These are phyloP conservation scores for Camptogramma bilineatum DNA, from an alignment of 2,888 invertebrate genomes.

Conservation along the genomic window DNA sequence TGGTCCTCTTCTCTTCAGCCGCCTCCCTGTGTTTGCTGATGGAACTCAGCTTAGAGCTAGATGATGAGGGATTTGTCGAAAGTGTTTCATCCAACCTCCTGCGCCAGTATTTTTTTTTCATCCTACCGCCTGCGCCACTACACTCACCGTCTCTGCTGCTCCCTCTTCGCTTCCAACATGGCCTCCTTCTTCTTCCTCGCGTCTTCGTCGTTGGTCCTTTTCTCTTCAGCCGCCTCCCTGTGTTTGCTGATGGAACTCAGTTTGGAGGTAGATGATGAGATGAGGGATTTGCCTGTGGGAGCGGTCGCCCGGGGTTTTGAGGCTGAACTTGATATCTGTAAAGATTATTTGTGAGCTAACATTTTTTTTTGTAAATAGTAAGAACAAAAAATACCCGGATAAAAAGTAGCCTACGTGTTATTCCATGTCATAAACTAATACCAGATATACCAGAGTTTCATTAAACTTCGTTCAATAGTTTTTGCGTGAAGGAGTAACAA, in stretches of 20 bases:
- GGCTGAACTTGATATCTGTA: constrained; percentile 66
- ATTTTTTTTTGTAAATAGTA: too few species aligned
- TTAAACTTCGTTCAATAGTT: too few species aligned
- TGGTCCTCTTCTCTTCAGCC: constrained; percentile 61
- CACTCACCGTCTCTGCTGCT: constrained; percentile 82
- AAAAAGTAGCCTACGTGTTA: too few species aligned
- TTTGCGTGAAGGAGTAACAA: too few species aligned
- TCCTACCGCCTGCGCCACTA: neutral
- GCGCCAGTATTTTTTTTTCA: too few species aligned
- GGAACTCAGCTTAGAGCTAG: constrained; percentile 64
- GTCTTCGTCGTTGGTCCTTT: constrained; percentile 66
- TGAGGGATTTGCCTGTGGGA: constrained; percentile 50
- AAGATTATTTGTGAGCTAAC: neutral
- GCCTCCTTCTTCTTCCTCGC: constrained; percentile 87
- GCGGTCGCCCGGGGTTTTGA: constrained; percentile 61
- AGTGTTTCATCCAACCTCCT: too few species aligned
- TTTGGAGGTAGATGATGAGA: constrained; percentile 67
- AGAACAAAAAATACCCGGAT: too few species aligned
- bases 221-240: constrained; percentile 70
- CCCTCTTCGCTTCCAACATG: constrained; percentile 83
- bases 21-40: constrained; percentile 63
- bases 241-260: constrained; percentile 55
- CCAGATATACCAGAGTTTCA: too few species aligned
- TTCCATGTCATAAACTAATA: too few species aligned
- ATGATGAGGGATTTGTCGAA: constrained; percentile 49